Conservation (phyloP, 2,113 vertebrate species). For the Butorides virescens region DNA sequence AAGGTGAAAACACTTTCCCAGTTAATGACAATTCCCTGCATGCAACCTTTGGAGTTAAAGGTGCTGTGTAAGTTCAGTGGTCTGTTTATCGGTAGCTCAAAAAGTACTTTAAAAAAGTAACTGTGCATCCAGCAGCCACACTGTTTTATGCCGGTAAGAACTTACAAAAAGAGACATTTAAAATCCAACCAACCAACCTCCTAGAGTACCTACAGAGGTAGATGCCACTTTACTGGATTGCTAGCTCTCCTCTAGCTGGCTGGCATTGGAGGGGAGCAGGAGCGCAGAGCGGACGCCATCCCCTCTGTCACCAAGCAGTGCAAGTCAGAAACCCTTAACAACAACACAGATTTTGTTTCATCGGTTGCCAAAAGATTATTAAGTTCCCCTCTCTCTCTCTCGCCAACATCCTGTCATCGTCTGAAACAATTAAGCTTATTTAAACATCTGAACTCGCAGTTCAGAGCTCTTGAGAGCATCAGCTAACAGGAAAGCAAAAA, state of each 20-base stretch:
- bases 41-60: background rate
- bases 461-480: slow-evolving; percentile 2
- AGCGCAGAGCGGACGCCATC: background rate
- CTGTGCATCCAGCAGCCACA: background rate
- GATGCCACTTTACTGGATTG: background rate
- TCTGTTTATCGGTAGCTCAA: background rate
- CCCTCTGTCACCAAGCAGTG: background rate
- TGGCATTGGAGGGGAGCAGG: background rate
- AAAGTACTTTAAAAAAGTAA: background rate
- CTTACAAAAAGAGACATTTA: background rate
- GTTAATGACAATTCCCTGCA: background rate
- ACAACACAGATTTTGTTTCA: slow-evolving; percentile 15
- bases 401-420: slow-evolving; percentile 24
- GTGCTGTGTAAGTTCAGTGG: background rate
- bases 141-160: background rate
- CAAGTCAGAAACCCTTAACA: background rate
- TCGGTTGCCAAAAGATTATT: slow-evolving; percentile 32
- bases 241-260: background rate
- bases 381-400: background rate
- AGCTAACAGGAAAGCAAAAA: background rate
- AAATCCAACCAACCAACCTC: background rate
- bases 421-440: slow-evolving; percentile 22
- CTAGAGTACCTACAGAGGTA: background rate
- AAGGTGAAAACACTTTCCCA: background rate
- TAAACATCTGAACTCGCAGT: background rate